Evolutionary conservation across 2,113 vertebrate genomes (phyloP).

Genomic region (Daboia siamensis): DNA sequence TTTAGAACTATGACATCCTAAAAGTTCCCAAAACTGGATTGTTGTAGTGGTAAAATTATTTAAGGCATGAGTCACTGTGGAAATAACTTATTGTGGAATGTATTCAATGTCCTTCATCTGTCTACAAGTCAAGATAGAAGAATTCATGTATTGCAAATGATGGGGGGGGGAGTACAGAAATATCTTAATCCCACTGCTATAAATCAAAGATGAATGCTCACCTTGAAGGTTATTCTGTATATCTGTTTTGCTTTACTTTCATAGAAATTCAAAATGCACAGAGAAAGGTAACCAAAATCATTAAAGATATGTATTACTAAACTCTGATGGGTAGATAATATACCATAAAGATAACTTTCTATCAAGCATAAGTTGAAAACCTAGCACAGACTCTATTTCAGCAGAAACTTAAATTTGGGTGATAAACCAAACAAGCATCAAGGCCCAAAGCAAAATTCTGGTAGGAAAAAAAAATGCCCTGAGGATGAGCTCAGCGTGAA

Average conservation of each 20-base stretch:
- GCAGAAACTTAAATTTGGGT: background rate
- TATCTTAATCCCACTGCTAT: constrained; percentile 6
- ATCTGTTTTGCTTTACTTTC: background rate
- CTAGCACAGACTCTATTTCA: background rate
- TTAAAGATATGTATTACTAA: background rate
- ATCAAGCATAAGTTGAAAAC: background rate
- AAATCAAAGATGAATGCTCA: constrained; percentile 10
- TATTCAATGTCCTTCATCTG: background rate
- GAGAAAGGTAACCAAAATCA: constrained; percentile 8
- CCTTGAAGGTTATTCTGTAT: constrained; percentile 7
- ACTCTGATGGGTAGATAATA: background rate
- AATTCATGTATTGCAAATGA: constrained; percentile 24
- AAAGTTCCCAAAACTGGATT: background rate
- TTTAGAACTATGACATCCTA: background rate
- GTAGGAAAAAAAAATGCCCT: background rate
- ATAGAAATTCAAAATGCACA: background rate
- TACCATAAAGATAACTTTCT: background rate
- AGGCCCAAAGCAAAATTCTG: background rate
- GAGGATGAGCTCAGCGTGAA: background rate
- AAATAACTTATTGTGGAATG: background rate
- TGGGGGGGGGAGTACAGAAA: background rate
- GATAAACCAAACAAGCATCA: background rate
- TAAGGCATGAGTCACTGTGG: background rate
- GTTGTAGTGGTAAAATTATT: background rate
- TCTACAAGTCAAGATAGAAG: background rate